Evolutionary conservation across 2,888 invertebrate genomes (phyloP).

Genomic region (Ametastegia equiseti): DNA sequence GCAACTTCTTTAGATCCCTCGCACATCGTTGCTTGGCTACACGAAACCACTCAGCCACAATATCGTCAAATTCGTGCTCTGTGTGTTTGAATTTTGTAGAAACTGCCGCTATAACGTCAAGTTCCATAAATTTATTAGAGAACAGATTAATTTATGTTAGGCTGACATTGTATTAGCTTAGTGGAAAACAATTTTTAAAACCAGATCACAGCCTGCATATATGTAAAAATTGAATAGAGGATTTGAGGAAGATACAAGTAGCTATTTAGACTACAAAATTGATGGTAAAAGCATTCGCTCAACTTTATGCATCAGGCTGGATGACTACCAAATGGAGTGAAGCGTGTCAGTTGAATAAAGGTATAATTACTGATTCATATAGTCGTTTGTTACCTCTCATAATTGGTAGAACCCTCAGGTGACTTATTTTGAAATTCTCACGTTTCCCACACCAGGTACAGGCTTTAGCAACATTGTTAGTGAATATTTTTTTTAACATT

Average conservation of each 20-base stretch:
- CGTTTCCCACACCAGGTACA: constrained; percentile 5
- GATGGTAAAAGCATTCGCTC: neutral
- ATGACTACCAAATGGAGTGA: neutral
- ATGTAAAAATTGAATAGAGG: neutral
- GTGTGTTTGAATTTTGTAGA: neutral
- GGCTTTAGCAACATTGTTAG: neutral
- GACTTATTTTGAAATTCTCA: neutral
- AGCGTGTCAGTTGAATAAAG: neutral
- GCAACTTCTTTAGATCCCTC: neutral
- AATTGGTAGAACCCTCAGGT: neutral
- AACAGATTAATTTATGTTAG: neutral
- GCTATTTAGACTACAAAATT: neutral
- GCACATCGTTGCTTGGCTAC: neutral
- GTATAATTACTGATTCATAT: neutral
- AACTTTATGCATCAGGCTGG: neutral
- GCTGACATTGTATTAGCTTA: neutral
- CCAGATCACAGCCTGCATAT: neutral
- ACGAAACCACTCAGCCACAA: neutral
- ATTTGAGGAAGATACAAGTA: neutral
- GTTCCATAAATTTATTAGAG: neutral
- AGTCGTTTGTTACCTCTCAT: constrained; percentile 17
- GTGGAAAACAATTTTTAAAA: neutral
- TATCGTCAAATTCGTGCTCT: neutral
- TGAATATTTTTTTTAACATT: constrained; percentile 2
- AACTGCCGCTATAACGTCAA: neutral